Evolutionary conservation across 2,888 invertebrate species (phyloP), one percentile per base, ranked within the genome.

Genomic region (Petrophora chlorosata): DNA sequence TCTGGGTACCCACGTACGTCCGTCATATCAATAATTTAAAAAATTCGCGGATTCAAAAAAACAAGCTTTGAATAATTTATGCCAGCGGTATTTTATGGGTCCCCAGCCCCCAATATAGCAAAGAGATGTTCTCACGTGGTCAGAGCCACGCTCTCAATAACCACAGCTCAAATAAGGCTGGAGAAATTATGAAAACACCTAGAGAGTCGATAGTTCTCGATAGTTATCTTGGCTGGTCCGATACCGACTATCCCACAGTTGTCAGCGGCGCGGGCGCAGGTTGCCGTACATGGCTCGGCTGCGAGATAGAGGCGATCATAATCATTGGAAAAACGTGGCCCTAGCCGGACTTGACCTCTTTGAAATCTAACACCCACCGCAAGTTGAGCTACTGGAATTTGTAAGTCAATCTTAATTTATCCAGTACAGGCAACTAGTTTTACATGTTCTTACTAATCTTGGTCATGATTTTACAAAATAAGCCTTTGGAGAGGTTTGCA

Each of bases 301-400:
- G 68, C 72, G 56, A 78, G 77, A 68, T 72, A 70, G 64, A 65
- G 64, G 65, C 73, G 81, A 84, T 86, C 79, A 82, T 83, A 82
- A 81, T 84, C 84, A 70, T 59, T 72, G 79, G 84, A 86, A 88
- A 89, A 88, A 87, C 81, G 79, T 73, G 73, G 71, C 75, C 74
- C 79, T 67, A 83, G 71, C 81, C 87, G 87, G 88, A 89, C 79
- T 82, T 86, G 82, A 86, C 88, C 88, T 74, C 77, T 75, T 77
- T 78, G 64, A 57, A 67, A 65, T 62, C 59, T 63, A 71, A 65
- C 63, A 65, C 62, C 61, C 59, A 71, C 67, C 59, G 33, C 34
- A 53, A 51, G 56, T 56, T 56, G 45, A 54, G 52, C 57, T 59
- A 51, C 53, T 60, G 42, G 36, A 45, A 7, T 26, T 46, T 42